phyloP scores from a whole-genome alignment of 2,888 invertebrate species.

The Asteroscopus sphinx region DNA sequence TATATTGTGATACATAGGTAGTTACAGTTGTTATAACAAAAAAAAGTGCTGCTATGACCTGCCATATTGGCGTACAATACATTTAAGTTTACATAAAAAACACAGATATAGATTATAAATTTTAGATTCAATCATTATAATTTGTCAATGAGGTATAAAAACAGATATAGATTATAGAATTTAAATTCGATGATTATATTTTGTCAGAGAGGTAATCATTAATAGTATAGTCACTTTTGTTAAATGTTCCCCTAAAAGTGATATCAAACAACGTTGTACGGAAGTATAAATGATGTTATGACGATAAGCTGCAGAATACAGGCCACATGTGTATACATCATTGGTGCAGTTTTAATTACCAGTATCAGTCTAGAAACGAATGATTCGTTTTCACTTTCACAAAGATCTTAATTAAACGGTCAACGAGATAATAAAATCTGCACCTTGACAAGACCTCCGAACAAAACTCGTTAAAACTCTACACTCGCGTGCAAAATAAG shows the following conservation, averaged over 20 bases:
- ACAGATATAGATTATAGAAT: too few species aligned
- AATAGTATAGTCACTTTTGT: too few species aligned
- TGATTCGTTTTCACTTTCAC: slow-evolving; percentile 72
- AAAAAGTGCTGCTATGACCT: too few species aligned
- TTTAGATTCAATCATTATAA: too few species aligned
- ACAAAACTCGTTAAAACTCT: slow-evolving; percentile 5
- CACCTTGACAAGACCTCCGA: slow-evolving; percentile 43
- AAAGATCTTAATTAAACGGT: slow-evolving; percentile 59
- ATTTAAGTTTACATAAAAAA: too few species aligned
- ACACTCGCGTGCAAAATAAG: slow-evolving; percentile 22
- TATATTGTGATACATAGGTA: too few species aligned
- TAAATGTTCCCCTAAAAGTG: background rate
- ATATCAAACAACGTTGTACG: slow-evolving; percentile 12
- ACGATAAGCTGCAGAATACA: slow-evolving; percentile 32
- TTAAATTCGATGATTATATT: too few species aligned
- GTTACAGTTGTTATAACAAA: too few species aligned
- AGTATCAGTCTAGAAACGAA: slow-evolving; percentile 19
- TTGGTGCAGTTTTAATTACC: slow-evolving; percentile 37
- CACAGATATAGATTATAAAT: too few species aligned
- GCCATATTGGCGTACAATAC: too few species aligned
- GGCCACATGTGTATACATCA: slow-evolving; percentile 19
- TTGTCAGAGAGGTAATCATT: too few species aligned
- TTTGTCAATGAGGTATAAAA: too few species aligned
- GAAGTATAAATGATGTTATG: slow-evolving; percentile 41
- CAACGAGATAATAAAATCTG: slow-evolving; percentile 50